Percentiles rank a stretch among this genome's conserved stretches.
Conservation (phyloP, 2,797 vertebrate genomes). For the Acipenser oxyrinchus region DNA sequence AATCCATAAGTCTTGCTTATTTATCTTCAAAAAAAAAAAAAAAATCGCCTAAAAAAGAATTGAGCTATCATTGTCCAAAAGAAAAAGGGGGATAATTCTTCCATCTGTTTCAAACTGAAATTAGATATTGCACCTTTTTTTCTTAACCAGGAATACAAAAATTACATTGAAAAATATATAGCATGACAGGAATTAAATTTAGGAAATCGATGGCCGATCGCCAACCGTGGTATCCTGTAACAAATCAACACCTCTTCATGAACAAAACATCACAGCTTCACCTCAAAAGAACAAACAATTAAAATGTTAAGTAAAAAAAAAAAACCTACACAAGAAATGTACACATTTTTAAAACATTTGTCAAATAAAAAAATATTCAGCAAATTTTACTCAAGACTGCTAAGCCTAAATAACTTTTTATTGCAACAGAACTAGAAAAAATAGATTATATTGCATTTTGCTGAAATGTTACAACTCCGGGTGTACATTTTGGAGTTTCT, state of each 20-base stretch:
- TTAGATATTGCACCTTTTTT: constrained; percentile 76
- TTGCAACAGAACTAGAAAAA: constrained; percentile 80
- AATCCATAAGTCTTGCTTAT: no score
- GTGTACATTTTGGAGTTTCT: constrained; percentile 65
- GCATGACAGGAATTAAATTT: constrained; percentile 69
- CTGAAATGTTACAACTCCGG: constrained; percentile 86
- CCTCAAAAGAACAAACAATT: constrained; percentile 63
- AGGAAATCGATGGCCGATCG: constrained; percentile 57
- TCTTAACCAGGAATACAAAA: constrained; percentile 73
- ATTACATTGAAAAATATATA: constrained; percentile 71
- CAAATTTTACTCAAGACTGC: constrained; percentile 82
- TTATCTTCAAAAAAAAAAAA: constrained; percentile 42
- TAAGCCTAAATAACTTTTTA: constrained; percentile 80
- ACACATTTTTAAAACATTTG: constrained; percentile 65
- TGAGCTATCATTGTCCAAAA: constrained; percentile 69
- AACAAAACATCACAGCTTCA: constrained; percentile 80
- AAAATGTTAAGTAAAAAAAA: constrained; percentile 56
- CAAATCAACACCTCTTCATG: constrained; percentile 64
- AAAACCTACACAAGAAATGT: constrained; percentile 31
- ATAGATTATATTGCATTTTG: constrained; percentile 70
- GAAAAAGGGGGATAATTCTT: constrained; percentile 53
- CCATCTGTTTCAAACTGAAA: constrained; percentile 74
- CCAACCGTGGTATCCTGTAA: constrained; percentile 59
- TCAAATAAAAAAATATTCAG: constrained; percentile 29
- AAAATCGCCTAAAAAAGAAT: constrained; percentile 30